A percentile compares a stretch with the other conserved stretches of the same genome.
Conservation (phyloP, 1,140 invertebrate genomes). For the Macrosteles quadrilineatus region DNA sequence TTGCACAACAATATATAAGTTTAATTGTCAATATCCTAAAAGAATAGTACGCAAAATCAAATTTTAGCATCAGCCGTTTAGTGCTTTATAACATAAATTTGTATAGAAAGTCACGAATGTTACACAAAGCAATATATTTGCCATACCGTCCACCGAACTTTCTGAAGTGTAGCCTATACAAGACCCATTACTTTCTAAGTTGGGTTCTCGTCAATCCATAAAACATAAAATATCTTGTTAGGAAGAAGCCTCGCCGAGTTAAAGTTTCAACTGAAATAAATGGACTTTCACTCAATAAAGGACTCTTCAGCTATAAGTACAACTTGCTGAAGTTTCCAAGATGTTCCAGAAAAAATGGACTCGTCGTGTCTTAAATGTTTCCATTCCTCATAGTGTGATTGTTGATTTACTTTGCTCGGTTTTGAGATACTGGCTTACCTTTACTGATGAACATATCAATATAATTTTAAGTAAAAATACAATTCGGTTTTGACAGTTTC, state of each 20-base stretch:
- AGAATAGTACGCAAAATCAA: too few species aligned
- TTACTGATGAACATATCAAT: too few species aligned
- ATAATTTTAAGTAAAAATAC: too few species aligned
- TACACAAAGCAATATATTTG: too few species aligned
- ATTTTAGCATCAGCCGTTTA: too few species aligned
- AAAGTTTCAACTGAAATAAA: slow-evolving; percentile 14
- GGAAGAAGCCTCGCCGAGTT: slow-evolving; percentile 15
- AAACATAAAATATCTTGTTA: slow-evolving; percentile 24
- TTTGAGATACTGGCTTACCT: too few species aligned
- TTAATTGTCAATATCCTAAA: too few species aligned
- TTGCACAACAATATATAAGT: too few species aligned
- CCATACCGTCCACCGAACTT: background rate
- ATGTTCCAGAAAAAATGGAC: slow-evolving; percentile 13
- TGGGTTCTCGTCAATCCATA: background rate
- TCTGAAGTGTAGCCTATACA: slow-evolving; percentile 8
- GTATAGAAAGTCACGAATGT: too few species aligned
- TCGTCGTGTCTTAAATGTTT: slow-evolving; percentile 5
- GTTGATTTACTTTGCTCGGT: too few species aligned
- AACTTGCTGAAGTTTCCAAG: slow-evolving; percentile 20
- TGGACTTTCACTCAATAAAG: slow-evolving; percentile 19
- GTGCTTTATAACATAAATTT: too few species aligned
- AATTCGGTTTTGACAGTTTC: too few species aligned
- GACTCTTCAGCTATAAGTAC: slow-evolving; percentile 1
- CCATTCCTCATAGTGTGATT: background rate
- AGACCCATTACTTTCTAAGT: slow-evolving; percentile 8